Base-by-base conservation (phyloP, 2,888 invertebrate genomes). In the Elmis aenea region DNA sequence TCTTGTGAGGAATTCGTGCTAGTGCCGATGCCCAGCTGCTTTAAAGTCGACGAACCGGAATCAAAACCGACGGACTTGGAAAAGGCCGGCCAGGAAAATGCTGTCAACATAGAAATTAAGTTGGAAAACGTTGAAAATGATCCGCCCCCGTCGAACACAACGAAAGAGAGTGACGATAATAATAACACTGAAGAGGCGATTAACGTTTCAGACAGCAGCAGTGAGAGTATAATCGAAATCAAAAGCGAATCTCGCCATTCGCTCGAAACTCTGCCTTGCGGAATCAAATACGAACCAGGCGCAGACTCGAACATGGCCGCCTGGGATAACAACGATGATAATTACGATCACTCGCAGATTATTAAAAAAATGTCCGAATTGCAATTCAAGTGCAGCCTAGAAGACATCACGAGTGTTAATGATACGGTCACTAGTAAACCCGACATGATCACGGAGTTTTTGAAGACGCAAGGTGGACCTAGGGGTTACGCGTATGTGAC, bases 401-500 rank as follows among this genome's bases (percentile, higher is more conserved):
- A 18, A 6, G 18, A 18, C 5, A 18, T 18, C 5, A 8, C 8
- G 8, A 6, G 8, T 18, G 5, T 18, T 5, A 18, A 18, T 18
- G 18, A 8, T 18, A 8, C 8, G 18, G 18, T 5, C 18, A 18
- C 18, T 18, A 5, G 5, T 6, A 5, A 6, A 6, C 5, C 8
- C 5, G 8, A 18, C 5, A 6, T 8, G 5, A 5, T 6, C 5
- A 18, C 5, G 5, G 8, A 18, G 5, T 6, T 18, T 18, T 8
- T 18, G 8, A 8, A 18, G 8, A 18, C 5, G 5, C 5, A 18
- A 6, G 18, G 8, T 5, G 8, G 24, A 11, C 20, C 46, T 50
- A 6, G 42, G 57, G 62, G 55, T 22, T 66, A 55, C 42, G 64
- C 60, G 9, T 61, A 56, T 33, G 52, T 66, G 5, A 46, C 52